Percentiles rank a stretch among this genome's conserved stretches.
Evolutionary conservation across 2,888 invertebrate genomes (phyloP).

Genomic region (Rhopalosiphum nymphaeae): DNA sequence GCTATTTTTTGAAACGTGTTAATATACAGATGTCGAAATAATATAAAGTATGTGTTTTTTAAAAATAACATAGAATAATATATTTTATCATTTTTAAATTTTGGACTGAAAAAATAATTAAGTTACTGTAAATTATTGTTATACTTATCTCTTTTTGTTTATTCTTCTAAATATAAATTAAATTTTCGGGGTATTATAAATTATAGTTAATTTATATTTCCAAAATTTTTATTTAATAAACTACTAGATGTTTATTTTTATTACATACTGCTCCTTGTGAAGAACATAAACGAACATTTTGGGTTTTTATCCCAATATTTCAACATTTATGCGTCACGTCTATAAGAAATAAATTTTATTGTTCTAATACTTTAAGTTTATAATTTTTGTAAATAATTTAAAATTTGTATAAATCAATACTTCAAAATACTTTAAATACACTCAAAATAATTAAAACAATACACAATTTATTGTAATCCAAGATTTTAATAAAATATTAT

Average conservation of each 20-base stretch:
- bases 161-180: not conserved
- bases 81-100: not conserved
- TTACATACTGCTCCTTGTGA: not conserved
- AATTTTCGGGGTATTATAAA: not conserved
- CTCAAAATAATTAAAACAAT: not conserved
- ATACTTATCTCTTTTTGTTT: not conserved
- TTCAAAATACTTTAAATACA: not conserved
- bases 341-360: not conserved
- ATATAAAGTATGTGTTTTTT: not conserved
- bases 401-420: not conserved
- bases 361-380: not conserved
- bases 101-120: not conserved
- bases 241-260: not conserved
- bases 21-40: not conserved
- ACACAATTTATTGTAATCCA: too few species aligned
- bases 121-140: not conserved
- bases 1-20: not conserved
- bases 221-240: not conserved
- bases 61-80: not conserved
- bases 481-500: not conserved
- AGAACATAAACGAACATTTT: not conserved
- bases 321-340: not conserved
- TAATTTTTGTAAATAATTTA: not conserved
- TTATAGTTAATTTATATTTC: not conserved
- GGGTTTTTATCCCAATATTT: not conserved